A percentile compares a stretch with the other conserved stretches of the same genome.
These are phyloP conservation scores for Drosophila quinaria DNA, from an alignment of 2,888 invertebrate species.

Conservation along the genomic window DNA sequence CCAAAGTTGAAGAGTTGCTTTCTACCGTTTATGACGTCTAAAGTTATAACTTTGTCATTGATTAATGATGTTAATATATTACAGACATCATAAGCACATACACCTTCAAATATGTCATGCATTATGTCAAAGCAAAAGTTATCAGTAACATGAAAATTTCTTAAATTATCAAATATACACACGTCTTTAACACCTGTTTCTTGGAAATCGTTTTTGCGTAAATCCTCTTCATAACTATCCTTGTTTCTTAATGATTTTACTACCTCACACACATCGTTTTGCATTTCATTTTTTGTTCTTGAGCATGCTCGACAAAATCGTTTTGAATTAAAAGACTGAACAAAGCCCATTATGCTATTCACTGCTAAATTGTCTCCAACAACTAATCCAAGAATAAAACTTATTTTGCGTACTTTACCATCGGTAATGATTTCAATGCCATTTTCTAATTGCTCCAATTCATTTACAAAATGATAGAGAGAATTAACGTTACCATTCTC, in stretches of 20 bases:
- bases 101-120: no score
- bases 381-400: neutral
- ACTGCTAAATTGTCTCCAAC: slow-evolving; percentile 3
- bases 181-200: neutral
- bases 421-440: neutral
- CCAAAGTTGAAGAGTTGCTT: no score
- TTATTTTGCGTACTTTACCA: neutral
- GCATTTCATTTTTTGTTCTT: neutral
- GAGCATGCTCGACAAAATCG: no score
- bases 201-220: neutral
- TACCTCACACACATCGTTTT: neutral
- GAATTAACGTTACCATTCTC: neutral
- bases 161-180: neutral
- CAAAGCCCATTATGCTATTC: neutral
- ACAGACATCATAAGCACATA: no score
- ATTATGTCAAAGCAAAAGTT: neutral
- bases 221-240: no score
- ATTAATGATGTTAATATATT: no score
- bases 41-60: no score
- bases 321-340: neutral
- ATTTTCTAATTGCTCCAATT: slow-evolving; percentile 1
- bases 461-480: neutral
- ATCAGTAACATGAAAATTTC: neutral
- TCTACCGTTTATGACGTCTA: no score
- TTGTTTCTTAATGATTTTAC: neutral